Evolutionary conservation across 2,888 invertebrate species (phyloP), one percentile per base, ranked within the genome.

Genomic region (Pinctada fucata): DNA sequence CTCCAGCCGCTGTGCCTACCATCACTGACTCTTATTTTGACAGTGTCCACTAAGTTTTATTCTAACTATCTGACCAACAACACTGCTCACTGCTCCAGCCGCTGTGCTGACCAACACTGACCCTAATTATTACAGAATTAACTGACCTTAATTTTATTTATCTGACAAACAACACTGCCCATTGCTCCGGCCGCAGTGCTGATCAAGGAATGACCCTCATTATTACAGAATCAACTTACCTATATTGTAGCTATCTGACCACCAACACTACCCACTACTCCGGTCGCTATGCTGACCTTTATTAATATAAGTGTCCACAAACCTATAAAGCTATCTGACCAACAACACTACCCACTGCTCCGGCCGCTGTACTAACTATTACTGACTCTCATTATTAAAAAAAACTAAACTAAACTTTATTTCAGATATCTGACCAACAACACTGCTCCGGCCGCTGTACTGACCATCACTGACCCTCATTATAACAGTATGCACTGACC

Each of bases 21-120:
- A n/a, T n/a, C n/a, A n/a, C n/a, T n/a, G n/a, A n/a, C 91, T 96
- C 96, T n/a, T n/a, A n/a, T n/a, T n/a, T n/a, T n/a, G n/a, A n/a
- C n/a, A n/a, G n/a, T n/a, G n/a, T n/a, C n/a, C n/a, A n/a, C n/a
- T n/a, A n/a, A 94, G 95, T 91, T 95, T 94, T 72, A 95, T 94
- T 93, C 96, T 96, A 1, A 95, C 96, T 82, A 96, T 95, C 93
- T 96, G 96, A 2, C 96, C 96, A 49, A 96, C 96, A 72, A 95
- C 94, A 79, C 94, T 95, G 4, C 96, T 96, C 13, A 96, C 96
- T 63, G 96, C 96, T 31, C 96, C 96, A 48, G 95, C 96, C 13
- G 96, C 96, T 3, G 95, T 95, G 50, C 95, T 95, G 1, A 96
- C 94, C 1, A 95, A 95, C 13, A 96, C 94, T 0, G 95, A 95